Conservation (phyloP, 2,797 vertebrate species). For the Macropodus opercularis region DNA sequence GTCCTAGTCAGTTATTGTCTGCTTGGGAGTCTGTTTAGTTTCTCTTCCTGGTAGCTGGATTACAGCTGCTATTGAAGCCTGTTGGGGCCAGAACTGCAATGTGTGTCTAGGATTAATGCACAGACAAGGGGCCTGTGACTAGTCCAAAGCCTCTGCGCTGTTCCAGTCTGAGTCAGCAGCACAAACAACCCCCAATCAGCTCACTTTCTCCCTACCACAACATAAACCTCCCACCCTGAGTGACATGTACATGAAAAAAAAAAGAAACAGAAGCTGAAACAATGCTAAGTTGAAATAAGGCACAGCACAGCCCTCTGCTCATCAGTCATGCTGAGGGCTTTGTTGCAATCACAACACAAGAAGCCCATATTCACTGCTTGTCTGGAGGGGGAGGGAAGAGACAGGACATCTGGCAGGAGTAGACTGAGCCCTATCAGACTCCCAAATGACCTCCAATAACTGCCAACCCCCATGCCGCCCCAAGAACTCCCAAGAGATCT, state of each 20-base stretch:
- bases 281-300: slow-evolving; percentile 27
- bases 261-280: slow-evolving; percentile 12
- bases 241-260: slow-evolving; percentile 8
- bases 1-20: slow-evolving; percentile 69
- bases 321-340: slow-evolving; percentile 53
- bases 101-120: slow-evolving; percentile 75
- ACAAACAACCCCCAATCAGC: slow-evolving; percentile 39
- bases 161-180: slow-evolving; percentile 74
- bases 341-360: slow-evolving; percentile 67
- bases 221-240: slow-evolving; percentile 15
- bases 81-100: slow-evolving; percentile 59
- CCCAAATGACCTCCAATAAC: slow-evolving; percentile 66
- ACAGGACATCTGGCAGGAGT: slow-evolving; percentile 81
- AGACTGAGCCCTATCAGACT: slow-evolving; percentile 59
- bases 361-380: slow-evolving; percentile 36
- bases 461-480: slow-evolving; percentile 36
- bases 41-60: slow-evolving; percentile 79
- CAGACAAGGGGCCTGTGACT: slow-evolving; percentile 66
- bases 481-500: slow-evolving; percentile 42
- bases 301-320: slow-evolving; percentile 17
- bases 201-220: slow-evolving; percentile 39
- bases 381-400: slow-evolving; percentile 66
- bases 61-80: slow-evolving; percentile 75
- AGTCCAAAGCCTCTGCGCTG: slow-evolving; percentile 59
- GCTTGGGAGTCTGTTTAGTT: slow-evolving; percentile 61